Conservation (phyloP, 2,888 invertebrate genomes). For the Julus scanicus region DNA sequence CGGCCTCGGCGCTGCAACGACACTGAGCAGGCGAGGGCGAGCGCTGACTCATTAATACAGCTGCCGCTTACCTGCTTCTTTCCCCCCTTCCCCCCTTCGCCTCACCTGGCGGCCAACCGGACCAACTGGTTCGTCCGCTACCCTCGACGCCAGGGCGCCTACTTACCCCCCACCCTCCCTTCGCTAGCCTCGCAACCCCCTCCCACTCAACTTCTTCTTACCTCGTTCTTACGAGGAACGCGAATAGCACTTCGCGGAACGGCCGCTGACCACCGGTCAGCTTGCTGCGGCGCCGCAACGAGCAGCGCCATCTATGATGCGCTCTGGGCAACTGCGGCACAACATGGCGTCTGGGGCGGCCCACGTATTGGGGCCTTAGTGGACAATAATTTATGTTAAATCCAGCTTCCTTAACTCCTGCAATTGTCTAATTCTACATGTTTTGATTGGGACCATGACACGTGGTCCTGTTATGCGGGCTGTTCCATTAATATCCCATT, state of each 20-base stretch:
- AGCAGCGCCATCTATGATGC: constrained; percentile 12
- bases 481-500: too few species aligned
- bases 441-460: too few species aligned
- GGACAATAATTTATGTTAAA: too few species aligned
- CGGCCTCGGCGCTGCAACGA: constrained; percentile 7
- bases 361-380: too few species aligned
- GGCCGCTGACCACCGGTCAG: neutral
- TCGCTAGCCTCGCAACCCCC: neutral
- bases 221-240: neutral
- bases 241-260: neutral
- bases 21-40: constrained; percentile 5
- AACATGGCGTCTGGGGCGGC: neutral
- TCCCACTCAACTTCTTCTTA: neutral
- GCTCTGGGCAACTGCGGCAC: neutral
- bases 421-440: too few species aligned
- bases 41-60: constrained; percentile 23
- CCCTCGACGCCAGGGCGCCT: neutral
- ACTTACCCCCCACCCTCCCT: neutral
- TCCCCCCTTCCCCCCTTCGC: neutral
- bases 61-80: constrained; percentile 15
- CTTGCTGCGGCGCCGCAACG: neutral
- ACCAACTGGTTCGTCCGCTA: constrained; percentile 25
- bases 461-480: too few species aligned
- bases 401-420: too few species aligned
- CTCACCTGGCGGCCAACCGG: constrained; percentile 26